Evolutionary conservation across 2,888 invertebrate genomes (phyloP).

Genomic region (Trachelus iudaicus): DNA sequence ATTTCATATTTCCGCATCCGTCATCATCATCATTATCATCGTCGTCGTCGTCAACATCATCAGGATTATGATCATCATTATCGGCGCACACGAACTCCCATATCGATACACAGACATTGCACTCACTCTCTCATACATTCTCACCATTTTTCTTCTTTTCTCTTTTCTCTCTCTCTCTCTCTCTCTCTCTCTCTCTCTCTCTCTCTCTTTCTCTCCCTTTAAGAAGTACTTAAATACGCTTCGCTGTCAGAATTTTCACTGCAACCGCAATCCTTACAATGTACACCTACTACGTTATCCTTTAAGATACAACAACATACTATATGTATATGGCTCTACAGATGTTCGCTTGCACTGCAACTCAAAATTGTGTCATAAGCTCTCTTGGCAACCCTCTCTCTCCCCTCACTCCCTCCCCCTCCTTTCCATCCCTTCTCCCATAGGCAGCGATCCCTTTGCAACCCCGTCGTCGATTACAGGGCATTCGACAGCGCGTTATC

Average conservation of each 20-base stretch:
- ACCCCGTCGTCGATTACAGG: background rate
- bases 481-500: background rate
- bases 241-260: constrained; percentile 8
- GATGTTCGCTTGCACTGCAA: constrained; percentile 66
- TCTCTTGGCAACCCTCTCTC: background rate
- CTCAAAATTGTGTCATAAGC: constrained; percentile 62
- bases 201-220: constrained; percentile 13
- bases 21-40: background rate
- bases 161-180: background rate
- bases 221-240: background rate
- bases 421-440: background rate
- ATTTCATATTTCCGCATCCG: background rate
- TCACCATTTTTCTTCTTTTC: background rate
- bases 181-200: background rate
- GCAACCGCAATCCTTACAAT: constrained; percentile 62
- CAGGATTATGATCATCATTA: constrained; percentile 38
- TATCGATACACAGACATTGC: constrained; percentile 34
- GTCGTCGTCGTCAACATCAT: constrained; percentile 21
- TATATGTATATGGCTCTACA: constrained; percentile 66
- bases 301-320: constrained; percentile 64
- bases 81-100: constrained; percentile 7
- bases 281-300: constrained; percentile 58
- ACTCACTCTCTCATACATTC: constrained; percentile 3
- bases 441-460: background rate
- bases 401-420: constrained; percentile 6